Percentiles rank a stretch among this genome's conserved stretches.
Evolutionary conservation across 2,888 invertebrate genomes (phyloP).

Genomic region (Strigamia maritima): DNA sequence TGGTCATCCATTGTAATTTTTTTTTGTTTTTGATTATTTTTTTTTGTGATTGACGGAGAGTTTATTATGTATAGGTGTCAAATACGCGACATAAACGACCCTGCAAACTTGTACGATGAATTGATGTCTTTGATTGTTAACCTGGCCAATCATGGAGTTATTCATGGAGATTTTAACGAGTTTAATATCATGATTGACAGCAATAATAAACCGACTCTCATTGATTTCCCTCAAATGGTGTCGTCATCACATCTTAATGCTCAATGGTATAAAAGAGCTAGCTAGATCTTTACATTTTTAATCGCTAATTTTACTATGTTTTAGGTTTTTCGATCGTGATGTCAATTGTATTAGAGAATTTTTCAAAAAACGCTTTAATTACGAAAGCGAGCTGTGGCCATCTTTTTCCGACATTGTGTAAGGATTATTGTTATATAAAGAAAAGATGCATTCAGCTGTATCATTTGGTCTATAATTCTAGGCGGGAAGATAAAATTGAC

Average conservation of each 20-base stretch:
- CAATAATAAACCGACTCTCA: conserved; percentile 76
- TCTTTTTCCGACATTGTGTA: conserved; percentile 66
- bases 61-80: conserved; percentile 56
- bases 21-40: not conserved
- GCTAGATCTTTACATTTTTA: not conserved
- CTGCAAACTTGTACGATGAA: conserved; percentile 80
- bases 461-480: conserved; percentile 50
- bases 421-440: conserved; percentile 47
- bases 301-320: conserved; percentile 42
- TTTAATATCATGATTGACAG: conserved; percentile 89
- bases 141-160: conserved; percentile 90
- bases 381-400: conserved; percentile 78
- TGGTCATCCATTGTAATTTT: conserved; percentile 70
- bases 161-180: conserved; percentile 99
- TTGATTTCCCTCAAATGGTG: conserved; percentile 99
- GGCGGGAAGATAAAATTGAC: conserved; percentile 78
- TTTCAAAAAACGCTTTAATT: conserved; percentile 83
- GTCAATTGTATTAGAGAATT: conserved; percentile 87
- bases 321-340: conserved; percentile 88
- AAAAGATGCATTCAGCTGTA: not conserved
- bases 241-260: conserved; percentile 91
- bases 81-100: conserved; percentile 63
- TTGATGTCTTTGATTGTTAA: conserved; percentile 88
- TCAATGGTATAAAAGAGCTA: conserved; percentile 59
- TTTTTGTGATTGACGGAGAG: not conserved